Base-by-base conservation (phyloP, 2,113 vertebrate genomes). In the Bufo gargarizans region DNA sequence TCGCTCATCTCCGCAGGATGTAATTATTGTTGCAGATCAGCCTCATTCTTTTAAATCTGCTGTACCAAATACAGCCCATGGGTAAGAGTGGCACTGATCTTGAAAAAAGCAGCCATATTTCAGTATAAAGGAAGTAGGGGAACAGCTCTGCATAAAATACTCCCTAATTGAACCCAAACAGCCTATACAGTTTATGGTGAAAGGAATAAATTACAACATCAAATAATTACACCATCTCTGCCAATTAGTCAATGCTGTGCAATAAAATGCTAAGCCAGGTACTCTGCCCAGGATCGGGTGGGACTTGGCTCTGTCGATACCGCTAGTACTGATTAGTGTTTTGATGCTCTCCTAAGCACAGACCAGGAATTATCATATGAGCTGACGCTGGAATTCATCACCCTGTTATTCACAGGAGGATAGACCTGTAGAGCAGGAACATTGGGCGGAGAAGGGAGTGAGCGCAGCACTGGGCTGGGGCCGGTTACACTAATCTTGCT, bases 381-480 rank as follows among this genome's bases (percentile, higher is more conserved):
- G 17, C 45, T 76, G 72, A 76, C 20, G 6, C 6, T 17, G 72
- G 72, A 13, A 76, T 50, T 50, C 8, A 20, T 49, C 7, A 50
- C 47, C 72, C 71, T 50, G n/a, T 49, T 13, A 76, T 76, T 76
- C 47, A 49, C 12, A 76, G 72, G 16, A 49, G 9, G 17, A 50
- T 3, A 76, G 17, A 76, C 72, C 72, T 76, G 72, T 17, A 50
- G 43, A 76, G 20, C 72, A 50, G 17, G 72, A 50, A 50, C 13
- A 49, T 47, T 76, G 72, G 72, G 72, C 20, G 72, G 72, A 76
- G 72, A 47, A 49, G 72, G 72, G 72, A 49, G 45, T 17, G 72
- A 50, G 72, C 16, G 1, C 71, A 20, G 12, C 16, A 2, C 47
- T 50, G 72, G 72, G 72, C 72, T 20, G 47, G 72, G 47, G 20